Evolutionary conservation across 2,113 vertebrate genomes (phyloP), one percentile per base, ranked within the genome.

Genomic region (Protobothrops mucrosquamatus): DNA sequence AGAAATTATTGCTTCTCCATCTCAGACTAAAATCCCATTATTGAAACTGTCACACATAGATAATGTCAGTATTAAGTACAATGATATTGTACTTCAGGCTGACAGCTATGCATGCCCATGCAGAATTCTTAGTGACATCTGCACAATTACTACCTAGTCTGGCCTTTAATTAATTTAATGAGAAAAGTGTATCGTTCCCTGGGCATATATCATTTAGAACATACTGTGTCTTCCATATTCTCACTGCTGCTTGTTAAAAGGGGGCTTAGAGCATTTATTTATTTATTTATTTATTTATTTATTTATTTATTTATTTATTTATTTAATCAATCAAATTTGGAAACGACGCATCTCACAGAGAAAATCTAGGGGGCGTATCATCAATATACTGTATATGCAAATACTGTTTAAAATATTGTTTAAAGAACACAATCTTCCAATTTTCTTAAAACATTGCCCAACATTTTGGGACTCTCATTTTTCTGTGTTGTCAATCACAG

Each of bases 261-360:
- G 2, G 24, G 74, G 91, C 81, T 88, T 48, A 87, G 56, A 52
- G 81, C 57, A 94, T 96, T 97, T 97, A 61, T 55, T 55, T 55
- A 55, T 59, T 9, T 24, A 59, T 59, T 26, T 23, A 59, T n/a
- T n/a, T n/a, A 94, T 96, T 97, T 97, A 61, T 55, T 55, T 55
- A 94, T 96, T 97, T 97, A 61, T 55, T 55, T 55, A 94, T 96
- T 97, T 97, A 61, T 55, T 55, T 55, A 55, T 59, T 9, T 24
- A 59, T 59, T 26, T 23, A 59, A 8, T 24, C 7, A 8, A 59
- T 59, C 22, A 24, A 59, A 59, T 59, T 59, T 59, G 22, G 57
- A 59, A 59, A 59, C 3, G 23, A 24, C 2, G 7, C 8, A 59
- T 24, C 56, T 59, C 23, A 59, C 57, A 59, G 57, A 59, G 57